These are phyloP conservation scores for Chondrilla cf. caribensis DNA, from an alignment of 37 sponge, comb jelly and placozoan genomes.

Conservation along the genomic window DNA sequence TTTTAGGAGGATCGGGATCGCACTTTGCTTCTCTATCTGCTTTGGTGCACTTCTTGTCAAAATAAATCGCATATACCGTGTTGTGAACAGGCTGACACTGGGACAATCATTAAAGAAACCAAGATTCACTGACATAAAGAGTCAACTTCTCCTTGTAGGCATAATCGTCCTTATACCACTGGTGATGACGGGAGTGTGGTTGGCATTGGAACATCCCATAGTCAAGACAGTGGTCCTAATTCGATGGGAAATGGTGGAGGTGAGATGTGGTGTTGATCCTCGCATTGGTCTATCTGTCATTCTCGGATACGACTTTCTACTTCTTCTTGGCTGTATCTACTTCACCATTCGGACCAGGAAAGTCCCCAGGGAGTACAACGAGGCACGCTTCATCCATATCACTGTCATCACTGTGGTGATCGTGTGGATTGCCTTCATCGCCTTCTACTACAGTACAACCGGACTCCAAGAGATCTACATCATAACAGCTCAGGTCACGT, in stretches of 20 bases:
- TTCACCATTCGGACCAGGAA: conserved; percentile 24
- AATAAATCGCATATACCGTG: conserved; percentile 67
- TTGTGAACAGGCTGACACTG: conserved; percentile 28
- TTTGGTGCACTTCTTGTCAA: conserved; percentile 78
- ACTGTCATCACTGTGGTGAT: conserved; percentile 1
- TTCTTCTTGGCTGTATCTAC: conserved; percentile 39
- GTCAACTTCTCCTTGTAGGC: conserved; percentile 57
- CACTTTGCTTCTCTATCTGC: conserved; percentile 64
- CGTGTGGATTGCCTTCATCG: conserved; percentile 43
- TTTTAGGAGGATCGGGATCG: conserved; percentile 49
- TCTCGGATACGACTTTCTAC: conserved; percentile 34
- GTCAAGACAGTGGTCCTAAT: not conserved
- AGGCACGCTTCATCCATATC: conserved; percentile 34
- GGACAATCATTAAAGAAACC: conserved; percentile 12
- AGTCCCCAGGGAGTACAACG: conserved; percentile 36
- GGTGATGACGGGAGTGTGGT: conserved; percentile 34
- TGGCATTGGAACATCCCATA: conserved; percentile 26
- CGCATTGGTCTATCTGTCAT: conserved; percentile 12
- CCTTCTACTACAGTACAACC: conserved; percentile 15
- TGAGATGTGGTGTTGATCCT: conserved; percentile 28
- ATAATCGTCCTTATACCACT: conserved; percentile 32
- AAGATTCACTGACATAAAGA: conserved; percentile 42
- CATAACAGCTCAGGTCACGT: not conserved
- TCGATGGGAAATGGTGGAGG: not conserved
- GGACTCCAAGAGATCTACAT: not conserved